phyloP scores from a whole-genome alignment of 2,888 invertebrate genomes.

The Eutolmus rufibarbis region DNA sequence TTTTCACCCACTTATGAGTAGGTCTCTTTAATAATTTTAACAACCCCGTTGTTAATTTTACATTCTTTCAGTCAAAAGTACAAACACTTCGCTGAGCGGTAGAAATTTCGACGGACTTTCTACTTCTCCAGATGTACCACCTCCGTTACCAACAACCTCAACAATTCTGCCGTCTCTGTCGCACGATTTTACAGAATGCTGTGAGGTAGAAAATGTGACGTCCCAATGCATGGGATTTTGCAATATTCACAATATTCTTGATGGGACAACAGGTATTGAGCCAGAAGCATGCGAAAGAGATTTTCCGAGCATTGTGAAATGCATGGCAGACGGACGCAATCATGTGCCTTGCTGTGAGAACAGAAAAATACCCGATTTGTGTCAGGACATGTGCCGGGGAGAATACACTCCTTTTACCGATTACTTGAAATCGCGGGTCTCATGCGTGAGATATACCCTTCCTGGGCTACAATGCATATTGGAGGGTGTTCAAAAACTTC shows the following conservation, averaged over 20 bases:
- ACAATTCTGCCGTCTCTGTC: slow-evolving; percentile 61
- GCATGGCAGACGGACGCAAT: slow-evolving; percentile 83
- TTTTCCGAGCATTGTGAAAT: slow-evolving; percentile 80
- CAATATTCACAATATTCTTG: slow-evolving; percentile 78
- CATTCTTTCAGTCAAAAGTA: slow-evolving; percentile 8
- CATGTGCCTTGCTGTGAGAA: slow-evolving; percentile 85
- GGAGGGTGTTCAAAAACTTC: slow-evolving; percentile 74
- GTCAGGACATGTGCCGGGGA: slow-evolving; percentile 84
- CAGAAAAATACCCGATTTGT: slow-evolving; percentile 82
- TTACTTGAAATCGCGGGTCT: slow-evolving; percentile 83
- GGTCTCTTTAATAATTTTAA: slow-evolving; percentile 49
- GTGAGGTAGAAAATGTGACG: slow-evolving; percentile 74
- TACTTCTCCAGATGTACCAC: neutral
- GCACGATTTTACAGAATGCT: slow-evolving; percentile 86
- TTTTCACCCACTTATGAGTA: slow-evolving; percentile 81
- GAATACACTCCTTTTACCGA: slow-evolving; percentile 86
- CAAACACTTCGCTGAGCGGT: neutral
- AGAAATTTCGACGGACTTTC: neutral
- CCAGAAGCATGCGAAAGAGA: slow-evolving; percentile 82
- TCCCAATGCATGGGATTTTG: slow-evolving; percentile 80
- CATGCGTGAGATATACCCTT: slow-evolving; percentile 82
- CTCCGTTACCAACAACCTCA: slow-evolving; percentile 28
- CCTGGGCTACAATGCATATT: slow-evolving; percentile 83
- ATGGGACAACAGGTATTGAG: slow-evolving; percentile 79
- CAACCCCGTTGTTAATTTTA: neutral